Evolutionary conservation across 2,797 vertebrate genomes (phyloP).

Genomic region (Xyrichtys novacula): DNA sequence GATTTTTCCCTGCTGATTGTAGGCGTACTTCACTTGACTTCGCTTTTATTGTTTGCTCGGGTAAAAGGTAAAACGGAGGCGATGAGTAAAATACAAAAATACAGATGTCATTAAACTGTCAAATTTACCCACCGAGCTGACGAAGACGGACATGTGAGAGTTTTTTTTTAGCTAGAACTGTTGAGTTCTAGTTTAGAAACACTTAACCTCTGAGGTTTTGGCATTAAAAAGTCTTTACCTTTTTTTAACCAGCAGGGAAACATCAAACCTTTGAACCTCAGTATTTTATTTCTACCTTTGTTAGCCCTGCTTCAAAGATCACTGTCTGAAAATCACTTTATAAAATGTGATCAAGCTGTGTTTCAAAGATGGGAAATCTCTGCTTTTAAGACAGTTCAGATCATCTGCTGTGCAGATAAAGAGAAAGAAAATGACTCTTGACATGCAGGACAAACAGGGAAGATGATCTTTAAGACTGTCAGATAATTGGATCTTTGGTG

Average conservation of each 20-base stretch:
- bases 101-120: not conserved
- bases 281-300: slow-evolving; percentile 1
- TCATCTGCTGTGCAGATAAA: too few relatives aligned
- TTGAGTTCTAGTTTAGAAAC: too few relatives aligned
- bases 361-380: not conserved
- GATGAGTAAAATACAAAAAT: not conserved
- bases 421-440: too few relatives aligned
- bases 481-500: too few relatives aligned
- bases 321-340: not conserved
- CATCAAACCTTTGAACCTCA: not conserved
- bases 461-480: too few relatives aligned
- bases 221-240: too few relatives aligned
- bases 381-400: too few relatives aligned
- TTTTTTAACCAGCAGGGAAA: slow-evolving; percentile 6
- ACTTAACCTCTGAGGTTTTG: too few relatives aligned
- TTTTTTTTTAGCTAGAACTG: too few relatives aligned
- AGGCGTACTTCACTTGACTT: not conserved
- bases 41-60: not conserved
- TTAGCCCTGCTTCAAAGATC: not conserved
- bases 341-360: not conserved
- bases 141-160: too few relatives aligned
- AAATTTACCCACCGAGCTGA: too few relatives aligned
- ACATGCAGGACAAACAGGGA: too few relatives aligned
- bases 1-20: not conserved
- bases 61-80: not conserved